Conservation (phyloP, 2,797 vertebrate species). For the Anguilla pacifica region DNA sequence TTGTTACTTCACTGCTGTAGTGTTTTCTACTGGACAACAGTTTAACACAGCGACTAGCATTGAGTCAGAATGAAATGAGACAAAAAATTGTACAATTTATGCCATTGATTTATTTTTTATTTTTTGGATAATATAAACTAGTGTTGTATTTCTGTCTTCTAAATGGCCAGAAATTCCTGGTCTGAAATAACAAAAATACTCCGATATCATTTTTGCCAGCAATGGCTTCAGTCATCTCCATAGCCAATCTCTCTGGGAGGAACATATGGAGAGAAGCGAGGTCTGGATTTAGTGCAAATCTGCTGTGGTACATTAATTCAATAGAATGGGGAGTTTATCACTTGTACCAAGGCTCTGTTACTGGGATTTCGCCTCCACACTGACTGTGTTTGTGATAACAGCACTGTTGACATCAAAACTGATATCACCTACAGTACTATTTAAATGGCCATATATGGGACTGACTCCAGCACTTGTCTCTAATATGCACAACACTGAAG, state of each 20-base stretch:
- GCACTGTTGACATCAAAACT: neutral
- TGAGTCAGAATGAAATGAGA: too few relatives aligned
- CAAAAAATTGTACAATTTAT: too few relatives aligned
- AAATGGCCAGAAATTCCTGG: neutral
- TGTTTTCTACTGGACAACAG: neutral
- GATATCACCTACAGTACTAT: neutral
- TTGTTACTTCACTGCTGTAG: too few relatives aligned
- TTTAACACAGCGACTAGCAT: neutral
- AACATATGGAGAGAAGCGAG: neutral
- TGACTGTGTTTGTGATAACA: neutral
- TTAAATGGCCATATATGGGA: neutral
- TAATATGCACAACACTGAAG: neutral
- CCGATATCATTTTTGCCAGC: neutral
- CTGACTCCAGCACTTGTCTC: neutral
- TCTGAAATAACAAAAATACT: neutral
- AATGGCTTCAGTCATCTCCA: conserved; percentile 5
- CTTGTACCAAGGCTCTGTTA: neutral
- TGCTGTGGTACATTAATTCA: neutral
- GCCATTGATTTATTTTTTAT: too few relatives aligned
- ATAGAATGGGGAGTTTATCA: neutral
- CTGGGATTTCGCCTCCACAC: neutral
- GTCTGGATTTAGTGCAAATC: neutral
- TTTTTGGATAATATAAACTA: neutral
- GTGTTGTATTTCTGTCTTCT: neutral
- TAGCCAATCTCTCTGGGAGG: neutral